Percentiles rank a stretch among this genome's conserved stretches.
These are phyloP conservation scores for Melieria omissa DNA, from an alignment of 2,888 invertebrate species.

Conservation along the genomic window DNA sequence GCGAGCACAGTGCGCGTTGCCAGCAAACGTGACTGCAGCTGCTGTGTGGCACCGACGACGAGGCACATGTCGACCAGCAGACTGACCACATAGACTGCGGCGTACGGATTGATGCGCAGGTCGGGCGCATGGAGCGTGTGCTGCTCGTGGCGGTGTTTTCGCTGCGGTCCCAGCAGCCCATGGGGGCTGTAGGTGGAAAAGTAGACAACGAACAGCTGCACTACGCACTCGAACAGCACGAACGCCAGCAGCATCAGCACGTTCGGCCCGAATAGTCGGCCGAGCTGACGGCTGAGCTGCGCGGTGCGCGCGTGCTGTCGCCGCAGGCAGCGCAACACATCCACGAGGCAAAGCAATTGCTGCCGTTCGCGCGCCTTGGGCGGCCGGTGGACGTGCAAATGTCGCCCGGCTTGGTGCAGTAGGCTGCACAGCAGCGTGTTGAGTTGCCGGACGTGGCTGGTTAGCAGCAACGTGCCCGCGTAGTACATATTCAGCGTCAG, in stretches of 20 bases:
- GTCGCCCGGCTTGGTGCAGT: not conserved
- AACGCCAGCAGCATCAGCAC: constrained; percentile 50
- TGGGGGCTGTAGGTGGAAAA: constrained; percentile 46
- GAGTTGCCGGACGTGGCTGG: constrained; percentile 49
- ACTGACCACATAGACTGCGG: constrained; percentile 30
- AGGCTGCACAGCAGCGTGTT: constrained; percentile 51
- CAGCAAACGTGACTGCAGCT: constrained; percentile 34
- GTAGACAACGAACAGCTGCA: constrained; percentile 55
- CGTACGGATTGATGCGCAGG: constrained; percentile 35
- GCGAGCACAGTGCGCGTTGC: constrained; percentile 30
- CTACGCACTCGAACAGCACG: constrained; percentile 49
- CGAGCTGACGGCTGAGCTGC: constrained; percentile 45
- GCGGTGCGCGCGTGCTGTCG: constrained; percentile 45
- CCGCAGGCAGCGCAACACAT: constrained; percentile 49
- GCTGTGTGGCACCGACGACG: constrained; percentile 40
- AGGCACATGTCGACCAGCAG: constrained; percentile 45
- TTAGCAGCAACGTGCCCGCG: constrained; percentile 47
- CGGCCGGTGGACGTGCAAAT: not conserved
- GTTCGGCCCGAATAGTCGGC: constrained; percentile 49
- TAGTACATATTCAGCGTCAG: constrained; percentile 52
- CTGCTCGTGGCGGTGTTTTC: not conserved
- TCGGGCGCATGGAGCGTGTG: not conserved
- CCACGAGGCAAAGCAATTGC: constrained; percentile 40
- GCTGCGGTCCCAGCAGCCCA: not conserved
- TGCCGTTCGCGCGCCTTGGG: constrained; percentile 32